Evolutionary conservation across 2,888 invertebrate species (phyloP), one percentile per base, ranked within the genome.

Genomic region (Mantis religiosa): DNA sequence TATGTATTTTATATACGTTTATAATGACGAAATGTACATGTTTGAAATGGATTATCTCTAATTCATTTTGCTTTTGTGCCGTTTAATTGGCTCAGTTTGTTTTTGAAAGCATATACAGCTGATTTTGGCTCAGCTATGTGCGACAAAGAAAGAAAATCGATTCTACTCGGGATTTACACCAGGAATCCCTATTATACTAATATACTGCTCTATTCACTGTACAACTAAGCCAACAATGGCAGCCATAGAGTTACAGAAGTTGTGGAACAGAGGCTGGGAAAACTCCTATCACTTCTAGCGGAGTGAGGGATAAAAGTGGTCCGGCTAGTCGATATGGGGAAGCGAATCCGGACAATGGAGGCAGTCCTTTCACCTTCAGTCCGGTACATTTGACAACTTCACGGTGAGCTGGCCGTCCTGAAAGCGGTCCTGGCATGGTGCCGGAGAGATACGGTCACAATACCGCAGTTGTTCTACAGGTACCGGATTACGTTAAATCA

Each of bases 401-500:
- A 86, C 86, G 86, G 86, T 86, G 86, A 86, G 81, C 86, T 86
- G 27, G 86, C 81, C 30, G 30, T 9, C 28, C 86, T 86, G 86
- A 86, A 86, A 86, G 86, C 86, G 28, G 28, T 28, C 28, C 85
- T 15, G 28, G 81, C 86, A 12, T 86, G 86, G 86, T 30, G 54
- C 28, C 7, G 86, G 28, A 25, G 86, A 20, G 86, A 86, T 86
- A 86, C 41, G 86, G 81, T 81, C 71, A 81, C 47, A 86, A 86
- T 81, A 81, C 41, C 71, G 85, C 28, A 71, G 54, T 71, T 71
- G 54, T 71, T 71, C 54, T 71, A 71, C 54, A 71, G 54, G 54
- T 71, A 71, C 54, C 20, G 54, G 54, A 71, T 71, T 71, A 71
- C 54, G 54, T 71, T 71, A 71, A 71, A 71, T 71, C 54, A 71